Evolutionary conservation across 1,140 invertebrate species (phyloP), one percentile per base, ranked within the genome.

Genomic region (Holcopasites calliopsidis): DNA sequence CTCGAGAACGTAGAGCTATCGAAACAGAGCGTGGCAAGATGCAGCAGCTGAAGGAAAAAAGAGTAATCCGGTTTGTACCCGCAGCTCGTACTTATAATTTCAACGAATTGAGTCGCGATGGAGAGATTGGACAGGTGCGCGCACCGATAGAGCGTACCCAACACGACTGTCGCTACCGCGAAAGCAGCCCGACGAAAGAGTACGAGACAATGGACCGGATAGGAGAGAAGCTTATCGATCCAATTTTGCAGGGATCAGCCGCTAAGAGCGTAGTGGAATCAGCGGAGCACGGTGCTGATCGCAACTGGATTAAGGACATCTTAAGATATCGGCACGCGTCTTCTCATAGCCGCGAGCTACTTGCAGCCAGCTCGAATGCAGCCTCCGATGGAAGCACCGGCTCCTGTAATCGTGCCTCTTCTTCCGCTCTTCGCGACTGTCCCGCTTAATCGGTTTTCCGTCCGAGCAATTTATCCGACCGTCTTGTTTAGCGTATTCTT

Each of bases 141-240:
- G n/a, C n/a, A n/a, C n/a, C n/a, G n/a, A n/a, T n/a, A 44, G 66
- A 58, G 47, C 6, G 28, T 55, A 58, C 28, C 58, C 47, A 66
- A 66, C 66, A 66, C 42, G 49, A 42, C 31, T 66, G 6, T 28
- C 50, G 40, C 49, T 75, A 75, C 65, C 52, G 64, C 33, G 42
- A 40, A 21, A 57, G 44, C 40, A 21, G 21, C 18, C 31, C 52
- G 33, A 50, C 10, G 64, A 60, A 52, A 52, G 28, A 38, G 40
- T 42, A 16, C 21, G n/a, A 58, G 55, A 54, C 71, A 60, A 55
- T 70, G 68, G 49, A 82, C 65, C 76, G 62, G 80, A 66, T 73
- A 73, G 74, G 77, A 83, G n/a, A n/a, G n/a, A n/a, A n/a, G 82
- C 73, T 84, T 84, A 84, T 84, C 82, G 82, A 84, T 84, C 81